These are phyloP conservation scores for Lepetodrilus schrolli DNA, from an alignment of 2,888 invertebrate species.

Conservation along the genomic window DNA sequence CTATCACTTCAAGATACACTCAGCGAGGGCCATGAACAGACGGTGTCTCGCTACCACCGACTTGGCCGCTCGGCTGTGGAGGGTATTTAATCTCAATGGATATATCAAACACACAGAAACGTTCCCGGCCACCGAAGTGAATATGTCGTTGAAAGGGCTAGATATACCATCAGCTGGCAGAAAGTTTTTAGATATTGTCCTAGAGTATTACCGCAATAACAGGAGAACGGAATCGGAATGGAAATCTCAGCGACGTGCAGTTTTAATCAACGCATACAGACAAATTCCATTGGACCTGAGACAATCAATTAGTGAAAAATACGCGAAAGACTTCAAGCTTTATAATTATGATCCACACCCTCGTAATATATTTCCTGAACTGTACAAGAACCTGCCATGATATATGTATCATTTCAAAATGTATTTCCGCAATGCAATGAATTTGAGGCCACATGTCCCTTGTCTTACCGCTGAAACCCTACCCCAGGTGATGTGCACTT, in stretches of 20 bases:
- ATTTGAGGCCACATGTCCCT: too few relatives aligned
- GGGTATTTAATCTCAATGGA: conserved; percentile 12
- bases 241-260: background rate
- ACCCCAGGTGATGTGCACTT: too few relatives aligned
- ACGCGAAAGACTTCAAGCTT: conserved; percentile 20
- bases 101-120: background rate
- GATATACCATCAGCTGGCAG: background rate
- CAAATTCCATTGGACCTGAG: background rate
- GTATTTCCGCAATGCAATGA: too few relatives aligned
- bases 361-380: background rate
- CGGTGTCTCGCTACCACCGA: background rate
- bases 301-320: background rate
- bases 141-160: background rate
- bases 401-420: too few relatives aligned
- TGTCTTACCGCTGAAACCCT: too few relatives aligned
- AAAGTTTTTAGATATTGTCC: background rate
- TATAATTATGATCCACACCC: conserved; percentile 25
- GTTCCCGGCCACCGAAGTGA: background rate
- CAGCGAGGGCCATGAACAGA: background rate
- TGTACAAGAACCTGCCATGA: background rate
- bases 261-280: background rate
- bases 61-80: background rate
- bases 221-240: background rate
- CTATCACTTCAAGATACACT: background rate
- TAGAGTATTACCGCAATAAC: background rate